Evolutionary conservation across 1,140 invertebrate genomes (phyloP).

Genomic region (Hypothenemus hampei): DNA sequence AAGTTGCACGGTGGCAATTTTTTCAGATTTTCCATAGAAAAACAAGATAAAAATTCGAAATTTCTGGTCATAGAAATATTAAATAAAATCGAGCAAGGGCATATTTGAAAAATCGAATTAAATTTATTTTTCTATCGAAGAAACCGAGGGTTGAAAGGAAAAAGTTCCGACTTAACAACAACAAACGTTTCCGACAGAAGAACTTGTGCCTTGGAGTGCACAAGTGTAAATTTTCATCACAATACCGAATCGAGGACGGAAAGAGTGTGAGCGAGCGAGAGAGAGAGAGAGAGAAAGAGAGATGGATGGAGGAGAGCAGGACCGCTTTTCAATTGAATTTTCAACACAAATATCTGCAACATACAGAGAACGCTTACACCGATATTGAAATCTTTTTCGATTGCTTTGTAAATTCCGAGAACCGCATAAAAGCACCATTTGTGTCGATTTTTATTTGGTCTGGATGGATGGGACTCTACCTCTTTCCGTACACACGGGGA

Average conservation of each 20-base stretch:
- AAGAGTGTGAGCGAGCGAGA: too few relatives aligned
- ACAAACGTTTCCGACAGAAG: conserved; percentile 31
- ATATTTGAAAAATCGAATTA: conserved; percentile 38
- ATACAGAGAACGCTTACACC: conserved; percentile 41
- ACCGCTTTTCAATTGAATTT: conserved; percentile 40
- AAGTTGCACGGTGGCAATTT: too few relatives aligned
- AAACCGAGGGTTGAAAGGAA: conserved; percentile 35
- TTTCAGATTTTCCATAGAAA: too few relatives aligned
- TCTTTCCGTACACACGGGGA: too few relatives aligned
- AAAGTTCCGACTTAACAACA: conserved; percentile 40
- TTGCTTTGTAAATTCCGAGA: conserved; percentile 47
- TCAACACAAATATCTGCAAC: conserved; percentile 43
- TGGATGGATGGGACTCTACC: too few relatives aligned
- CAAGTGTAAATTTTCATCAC: conserved; percentile 48
- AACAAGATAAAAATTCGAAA: too few relatives aligned
- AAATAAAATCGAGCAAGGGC: conserved; percentile 6
- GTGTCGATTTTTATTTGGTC: conserved; percentile 47
- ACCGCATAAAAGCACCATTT: conserved; percentile 42
- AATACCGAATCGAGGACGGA: conserved; percentile 43
- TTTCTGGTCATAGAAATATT: neutral
- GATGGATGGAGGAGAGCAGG: too few relatives aligned
- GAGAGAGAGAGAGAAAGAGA: too few relatives aligned
- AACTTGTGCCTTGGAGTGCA: conserved; percentile 46
- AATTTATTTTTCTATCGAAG: conserved; percentile 37
- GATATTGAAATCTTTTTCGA: conserved; percentile 47